Evolutionary conservation across 2,113 vertebrate genomes (phyloP).

Genomic region (Lathamus discolor): DNA sequence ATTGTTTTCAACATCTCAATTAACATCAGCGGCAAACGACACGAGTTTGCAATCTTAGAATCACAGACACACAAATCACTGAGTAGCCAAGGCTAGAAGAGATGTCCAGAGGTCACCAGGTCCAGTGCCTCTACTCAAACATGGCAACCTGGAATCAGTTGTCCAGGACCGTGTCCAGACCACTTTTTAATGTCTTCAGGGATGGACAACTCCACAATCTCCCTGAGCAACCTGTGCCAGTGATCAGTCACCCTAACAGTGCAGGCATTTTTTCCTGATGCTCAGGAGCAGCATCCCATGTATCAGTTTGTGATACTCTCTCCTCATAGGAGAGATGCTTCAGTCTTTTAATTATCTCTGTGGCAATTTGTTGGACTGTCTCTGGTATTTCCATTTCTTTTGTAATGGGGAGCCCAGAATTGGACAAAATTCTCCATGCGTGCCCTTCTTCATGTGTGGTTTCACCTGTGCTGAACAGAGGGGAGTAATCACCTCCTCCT

Average conservation of each 20-base stretch:
- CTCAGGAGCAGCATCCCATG: background rate
- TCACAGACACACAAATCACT: background rate
- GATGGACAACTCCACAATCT: background rate
- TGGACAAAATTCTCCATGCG: background rate
- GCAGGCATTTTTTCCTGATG: background rate
- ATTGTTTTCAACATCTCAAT: background rate
- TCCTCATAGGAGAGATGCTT: background rate
- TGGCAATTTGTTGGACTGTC: background rate
- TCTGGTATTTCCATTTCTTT: background rate
- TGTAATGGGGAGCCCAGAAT: background rate
- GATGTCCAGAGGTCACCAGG: background rate
- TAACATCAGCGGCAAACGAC: background rate
- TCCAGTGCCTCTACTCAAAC: background rate
- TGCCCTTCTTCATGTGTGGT: background rate
- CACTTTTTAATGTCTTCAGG: background rate
- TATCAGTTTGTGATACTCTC: background rate
- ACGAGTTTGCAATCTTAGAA: background rate
- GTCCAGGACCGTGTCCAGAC: background rate
- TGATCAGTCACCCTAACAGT: background rate
- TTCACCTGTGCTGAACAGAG: background rate
- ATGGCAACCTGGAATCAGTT: background rate
- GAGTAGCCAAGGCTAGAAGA: background rate
- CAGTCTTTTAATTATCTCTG: background rate
- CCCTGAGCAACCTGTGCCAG: background rate
- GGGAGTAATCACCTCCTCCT: background rate